phyloP scores from a whole-genome alignment of 2,797 vertebrate genomes.

The Phrynocephalus guinanensis region DNA sequence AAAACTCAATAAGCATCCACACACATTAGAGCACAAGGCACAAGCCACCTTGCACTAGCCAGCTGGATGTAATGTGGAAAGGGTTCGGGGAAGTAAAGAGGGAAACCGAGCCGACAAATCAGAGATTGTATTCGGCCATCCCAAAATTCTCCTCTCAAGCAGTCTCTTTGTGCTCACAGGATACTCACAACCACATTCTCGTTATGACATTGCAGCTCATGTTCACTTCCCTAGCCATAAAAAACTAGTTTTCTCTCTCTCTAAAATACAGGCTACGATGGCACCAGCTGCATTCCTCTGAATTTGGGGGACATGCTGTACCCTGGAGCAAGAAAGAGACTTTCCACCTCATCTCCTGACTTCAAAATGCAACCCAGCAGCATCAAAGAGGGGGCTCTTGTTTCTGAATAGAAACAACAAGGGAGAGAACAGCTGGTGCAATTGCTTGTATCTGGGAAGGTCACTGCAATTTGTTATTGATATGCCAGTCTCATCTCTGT shows the following conservation, averaged over 20 bases:
- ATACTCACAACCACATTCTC: not conserved
- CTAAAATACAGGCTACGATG: not conserved
- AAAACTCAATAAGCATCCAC: too few species aligned
- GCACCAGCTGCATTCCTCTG: not conserved
- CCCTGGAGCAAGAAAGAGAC: not conserved
- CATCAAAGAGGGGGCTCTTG: slow-evolving; percentile 43
- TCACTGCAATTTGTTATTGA: slow-evolving; percentile 51
- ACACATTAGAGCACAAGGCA: not conserved
- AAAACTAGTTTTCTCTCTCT: not conserved
- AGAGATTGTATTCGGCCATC: not conserved
- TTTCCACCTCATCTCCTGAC: not conserved
- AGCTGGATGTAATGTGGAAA: not conserved
- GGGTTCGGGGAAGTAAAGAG: too few species aligned
- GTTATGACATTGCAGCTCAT: not conserved
- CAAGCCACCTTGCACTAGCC: too few species aligned
- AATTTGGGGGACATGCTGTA: not conserved
- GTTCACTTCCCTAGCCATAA: not conserved
- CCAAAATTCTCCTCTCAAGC: not conserved
- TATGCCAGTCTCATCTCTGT: slow-evolving; percentile 48
- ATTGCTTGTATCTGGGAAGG: slow-evolving; percentile 62
- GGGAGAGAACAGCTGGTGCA: slow-evolving; percentile 54
- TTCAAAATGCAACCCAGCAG: not conserved
- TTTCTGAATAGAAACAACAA: slow-evolving; percentile 10
- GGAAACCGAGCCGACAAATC: not conserved
- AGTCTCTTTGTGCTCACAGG: not conserved